Conservation (phyloP, 2,113 vertebrate species). For the Charina bottae region DNA sequence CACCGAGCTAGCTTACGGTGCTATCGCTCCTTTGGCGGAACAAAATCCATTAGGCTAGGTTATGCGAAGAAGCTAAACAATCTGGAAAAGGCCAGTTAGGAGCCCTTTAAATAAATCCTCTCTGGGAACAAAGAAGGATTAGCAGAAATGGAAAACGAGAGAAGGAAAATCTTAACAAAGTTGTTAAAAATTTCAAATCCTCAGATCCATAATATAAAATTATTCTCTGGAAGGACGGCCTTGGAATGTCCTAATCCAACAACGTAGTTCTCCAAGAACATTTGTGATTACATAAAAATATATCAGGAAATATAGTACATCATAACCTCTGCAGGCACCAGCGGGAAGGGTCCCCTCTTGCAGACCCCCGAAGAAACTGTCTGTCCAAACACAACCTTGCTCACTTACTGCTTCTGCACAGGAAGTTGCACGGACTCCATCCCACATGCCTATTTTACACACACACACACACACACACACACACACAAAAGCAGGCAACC, state of each 20-base stretch:
- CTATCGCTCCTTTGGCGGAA: not conserved
- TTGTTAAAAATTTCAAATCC: not conserved
- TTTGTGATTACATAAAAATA: not conserved
- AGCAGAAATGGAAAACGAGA: not conserved
- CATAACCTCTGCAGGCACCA: not conserved
- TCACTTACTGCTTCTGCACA: not conserved
- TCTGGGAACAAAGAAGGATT: not conserved
- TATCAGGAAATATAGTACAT: not conserved
- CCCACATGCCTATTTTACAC: not conserved
- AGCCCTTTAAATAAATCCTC: not conserved
- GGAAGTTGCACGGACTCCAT: not conserved
- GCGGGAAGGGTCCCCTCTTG: not conserved
- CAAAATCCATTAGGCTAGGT: not conserved
- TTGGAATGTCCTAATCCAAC: not conserved
- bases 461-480: not conserved
- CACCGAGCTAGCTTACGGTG: not conserved
- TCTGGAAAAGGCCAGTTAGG: not conserved
- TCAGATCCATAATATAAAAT: not conserved
- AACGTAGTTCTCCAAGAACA: not conserved
- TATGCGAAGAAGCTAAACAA: not conserved
- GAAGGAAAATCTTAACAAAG: not conserved
- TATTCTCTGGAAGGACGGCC: not conserved
- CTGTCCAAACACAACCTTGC: not conserved
- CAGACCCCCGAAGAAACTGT: no score
- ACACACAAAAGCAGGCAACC: not conserved